These are phyloP conservation scores for Gallinago paraguaiae DNA, from an alignment of 2,113 vertebrate genomes.

Conservation along the genomic window DNA sequence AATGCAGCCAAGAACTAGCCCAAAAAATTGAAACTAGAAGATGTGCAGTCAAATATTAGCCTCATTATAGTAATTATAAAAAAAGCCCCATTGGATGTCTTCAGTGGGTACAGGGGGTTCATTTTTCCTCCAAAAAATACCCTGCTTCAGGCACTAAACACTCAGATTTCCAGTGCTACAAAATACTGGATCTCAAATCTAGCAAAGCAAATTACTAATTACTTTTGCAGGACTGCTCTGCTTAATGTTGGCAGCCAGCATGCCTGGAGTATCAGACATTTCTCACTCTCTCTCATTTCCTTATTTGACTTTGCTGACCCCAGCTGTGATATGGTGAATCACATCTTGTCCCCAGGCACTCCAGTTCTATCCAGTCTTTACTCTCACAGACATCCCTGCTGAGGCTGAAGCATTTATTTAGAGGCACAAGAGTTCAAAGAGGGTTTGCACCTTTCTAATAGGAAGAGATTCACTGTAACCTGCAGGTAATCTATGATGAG, in stretches of 20 bases:
- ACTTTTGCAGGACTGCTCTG: neutral
- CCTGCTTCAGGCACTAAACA: neutral
- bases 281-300: neutral
- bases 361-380: neutral
- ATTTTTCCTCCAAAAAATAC: neutral
- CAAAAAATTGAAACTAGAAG: neutral
- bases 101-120: neutral
- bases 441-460: neutral
- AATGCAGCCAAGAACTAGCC: neutral
- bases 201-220: neutral
- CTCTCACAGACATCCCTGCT: neutral
- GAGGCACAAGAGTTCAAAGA: neutral
- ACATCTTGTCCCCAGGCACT: neutral
- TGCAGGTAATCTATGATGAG: neutral
- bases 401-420: neutral
- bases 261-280: neutral
- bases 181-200: neutral
- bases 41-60: neutral
- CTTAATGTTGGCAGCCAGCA: slow-evolving; percentile 6
- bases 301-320: slow-evolving; percentile 43
- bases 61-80: neutral
- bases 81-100: neutral
- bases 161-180: neutral
- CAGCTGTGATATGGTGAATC: neutral
- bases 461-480: neutral